Base-by-base conservation (phyloP, 2,113 vertebrate genomes). In the Notarius lentiginosus region DNA sequence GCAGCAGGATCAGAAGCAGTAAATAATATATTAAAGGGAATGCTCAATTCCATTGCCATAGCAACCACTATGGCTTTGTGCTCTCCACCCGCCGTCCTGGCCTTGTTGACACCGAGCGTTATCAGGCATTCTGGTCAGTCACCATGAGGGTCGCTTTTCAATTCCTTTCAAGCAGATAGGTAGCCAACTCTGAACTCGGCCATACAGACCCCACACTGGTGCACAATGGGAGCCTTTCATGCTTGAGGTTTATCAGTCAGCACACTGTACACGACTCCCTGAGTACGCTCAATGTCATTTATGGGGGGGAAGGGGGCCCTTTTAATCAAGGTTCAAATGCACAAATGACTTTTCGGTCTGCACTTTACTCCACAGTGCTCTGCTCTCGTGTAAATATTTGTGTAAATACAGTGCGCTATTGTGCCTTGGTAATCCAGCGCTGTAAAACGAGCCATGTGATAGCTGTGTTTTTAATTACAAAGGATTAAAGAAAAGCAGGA, bases 11-110 rank as follows among this genome's bases (percentile, higher is more conserved):
- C 92, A 94, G 92, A 95, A 95, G 93, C 91, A 91, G 94, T 96
- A 95, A 95, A 96, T 96, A 95, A 96, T 95, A 96, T 95, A 96
- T 95, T 92, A 95, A 94, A 96, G 94, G 93, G 94, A 95, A 96
- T 95, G 93, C 93, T 92, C 94, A 92, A 93, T 95, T 93, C 92
- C 91, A 96, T 98, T 94, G 93, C 96, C 96, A 97, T 95, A 95
- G 96, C 96, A 97, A 98, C 97, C 88, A 84, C 91, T 94, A 92
- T 93, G 94, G 93, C 92, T 93, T 90, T 92, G 93, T 92, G 93
- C 96, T 96, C 84, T 81, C 81, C 22, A 30, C 79, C 77, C 93
- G 92, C 92, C 93, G 93, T 92, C 91, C 88, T 93, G 96, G 94
- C 95, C 95, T 95, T 94, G 94, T 90, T 95, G 95, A 96, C 96